Evolutionary conservation across 1,140 invertebrate genomes (phyloP).

Genomic region (Antheraea pernyi): DNA sequence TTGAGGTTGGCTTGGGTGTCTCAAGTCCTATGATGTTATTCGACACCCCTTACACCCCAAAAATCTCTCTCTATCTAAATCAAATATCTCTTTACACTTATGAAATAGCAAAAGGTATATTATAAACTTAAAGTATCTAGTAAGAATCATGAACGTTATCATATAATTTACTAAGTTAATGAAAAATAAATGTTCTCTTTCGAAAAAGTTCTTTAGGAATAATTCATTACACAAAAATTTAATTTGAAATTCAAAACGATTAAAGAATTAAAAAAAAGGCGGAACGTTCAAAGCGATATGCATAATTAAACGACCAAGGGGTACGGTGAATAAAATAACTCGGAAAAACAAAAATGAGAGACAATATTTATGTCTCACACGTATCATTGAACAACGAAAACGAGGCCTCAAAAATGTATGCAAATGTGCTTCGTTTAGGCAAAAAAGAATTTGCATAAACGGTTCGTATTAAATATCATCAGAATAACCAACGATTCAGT

Average conservation of each 20-base stretch:
- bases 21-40: too few species aligned
- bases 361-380: constrained; percentile 64
- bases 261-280: constrained; percentile 5
- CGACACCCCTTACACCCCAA: too few species aligned
- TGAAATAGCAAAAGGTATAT: too few species aligned
- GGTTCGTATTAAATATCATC: constrained; percentile 42
- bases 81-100: too few species aligned
- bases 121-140: too few species aligned
- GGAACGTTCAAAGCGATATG: constrained; percentile 7
- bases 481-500: background rate
- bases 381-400: constrained; percentile 62
- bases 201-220: too few species aligned
- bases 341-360: constrained; percentile 15
- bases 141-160: too few species aligned
- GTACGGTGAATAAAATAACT: constrained; percentile 2
- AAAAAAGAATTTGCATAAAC: constrained; percentile 67
- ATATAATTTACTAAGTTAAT: too few species aligned
- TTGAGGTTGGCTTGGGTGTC: too few species aligned
- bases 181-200: too few species aligned
- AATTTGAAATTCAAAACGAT: constrained; percentile 7
- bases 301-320: constrained; percentile 17
- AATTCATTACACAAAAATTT: background rate
- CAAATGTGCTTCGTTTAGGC: constrained; percentile 45
- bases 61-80: too few species aligned
- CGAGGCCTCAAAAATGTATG: constrained; percentile 63